Percentiles rank a stretch among this genome's conserved stretches.
Conservation (phyloP, 2,797 vertebrate species). For the Cacajao melanocephalus region DNA sequence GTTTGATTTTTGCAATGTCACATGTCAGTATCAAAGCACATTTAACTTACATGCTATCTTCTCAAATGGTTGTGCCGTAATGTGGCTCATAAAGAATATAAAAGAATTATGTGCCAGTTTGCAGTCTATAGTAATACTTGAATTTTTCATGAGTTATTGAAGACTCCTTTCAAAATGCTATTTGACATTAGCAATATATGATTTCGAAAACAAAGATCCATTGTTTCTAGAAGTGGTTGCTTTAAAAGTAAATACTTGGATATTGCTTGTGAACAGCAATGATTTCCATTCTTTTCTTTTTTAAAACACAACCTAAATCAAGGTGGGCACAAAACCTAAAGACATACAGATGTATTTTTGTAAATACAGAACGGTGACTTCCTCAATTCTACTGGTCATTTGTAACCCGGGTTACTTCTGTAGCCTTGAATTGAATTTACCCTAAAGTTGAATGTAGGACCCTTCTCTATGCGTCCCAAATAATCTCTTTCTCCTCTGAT, state of each 20-base stretch:
- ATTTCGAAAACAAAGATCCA: constrained; percentile 57
- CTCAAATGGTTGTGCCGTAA: neutral
- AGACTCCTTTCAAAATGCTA: constrained; percentile 59
- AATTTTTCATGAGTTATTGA: neutral
- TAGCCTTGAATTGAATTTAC: neutral
- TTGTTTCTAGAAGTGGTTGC: constrained; percentile 57
- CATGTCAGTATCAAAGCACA: constrained; percentile 57
- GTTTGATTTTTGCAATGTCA: constrained; percentile 55
- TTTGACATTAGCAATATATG: constrained; percentile 53
- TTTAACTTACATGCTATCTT: constrained; percentile 1
- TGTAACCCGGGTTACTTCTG: neutral
- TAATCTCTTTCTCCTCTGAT: neutral
- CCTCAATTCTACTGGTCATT: neutral
- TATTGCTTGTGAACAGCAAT: neutral
- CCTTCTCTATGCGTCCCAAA: neutral
- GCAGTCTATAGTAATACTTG: neutral
- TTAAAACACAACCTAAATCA: neutral
- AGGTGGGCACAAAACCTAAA: neutral
- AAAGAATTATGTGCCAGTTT: constrained; percentile 41
- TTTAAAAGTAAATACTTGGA: constrained; percentile 34
- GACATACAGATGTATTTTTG: neutral
- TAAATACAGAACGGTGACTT: neutral
- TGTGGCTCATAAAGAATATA: neutral
- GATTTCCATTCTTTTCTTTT: neutral
- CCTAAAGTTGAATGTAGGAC: neutral